These are phyloP conservation scores for Elegia similella DNA, from an alignment of 2,888 invertebrate species.

Conservation along the genomic window DNA sequence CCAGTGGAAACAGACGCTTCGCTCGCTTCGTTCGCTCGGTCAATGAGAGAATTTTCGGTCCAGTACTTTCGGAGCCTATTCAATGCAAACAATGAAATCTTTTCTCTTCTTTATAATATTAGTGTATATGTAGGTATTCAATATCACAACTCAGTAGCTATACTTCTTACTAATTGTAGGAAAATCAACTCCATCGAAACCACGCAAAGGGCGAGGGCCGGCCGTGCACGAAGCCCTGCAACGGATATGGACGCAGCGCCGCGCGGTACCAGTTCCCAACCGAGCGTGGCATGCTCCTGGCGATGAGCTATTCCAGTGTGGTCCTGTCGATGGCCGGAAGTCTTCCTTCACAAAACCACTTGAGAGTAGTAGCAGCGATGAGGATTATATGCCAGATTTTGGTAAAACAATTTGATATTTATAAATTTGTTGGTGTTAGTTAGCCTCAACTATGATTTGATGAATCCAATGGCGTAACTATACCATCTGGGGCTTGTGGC, in stretches of 20 bases:
- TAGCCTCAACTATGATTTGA: too few relatives aligned
- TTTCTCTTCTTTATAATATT: too few relatives aligned
- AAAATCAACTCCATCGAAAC: slow-evolving; percentile 52
- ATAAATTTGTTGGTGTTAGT: background rate
- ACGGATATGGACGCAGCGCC: slow-evolving; percentile 73
- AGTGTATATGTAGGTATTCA: too few relatives aligned
- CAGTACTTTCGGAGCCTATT: too few relatives aligned
- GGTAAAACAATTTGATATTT: slow-evolving; percentile 41
- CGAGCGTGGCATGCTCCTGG: slow-evolving; percentile 76
- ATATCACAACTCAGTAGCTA: background rate
- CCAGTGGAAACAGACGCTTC: too few relatives aligned
- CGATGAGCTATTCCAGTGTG: slow-evolving; percentile 68
- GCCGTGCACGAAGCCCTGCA: slow-evolving; percentile 81
- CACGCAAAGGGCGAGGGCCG: slow-evolving; percentile 69
- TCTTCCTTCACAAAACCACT: slow-evolving; percentile 50
- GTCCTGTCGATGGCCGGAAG: slow-evolving; percentile 55
- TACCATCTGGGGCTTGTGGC: too few relatives aligned
- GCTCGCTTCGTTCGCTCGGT: too few relatives aligned
- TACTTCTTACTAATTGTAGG: slow-evolving; percentile 29
- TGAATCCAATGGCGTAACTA: too few relatives aligned
- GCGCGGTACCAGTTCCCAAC: slow-evolving; percentile 54
- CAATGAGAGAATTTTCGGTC: too few relatives aligned
- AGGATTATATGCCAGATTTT: slow-evolving; percentile 69
- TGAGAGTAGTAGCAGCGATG: slow-evolving; percentile 72
- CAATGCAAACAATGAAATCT: too few relatives aligned